A percentile compares a stretch with the other conserved stretches of the same genome.
Conservation (phyloP, 1,140 invertebrate species). For the Oscheius sp. region DNA sequence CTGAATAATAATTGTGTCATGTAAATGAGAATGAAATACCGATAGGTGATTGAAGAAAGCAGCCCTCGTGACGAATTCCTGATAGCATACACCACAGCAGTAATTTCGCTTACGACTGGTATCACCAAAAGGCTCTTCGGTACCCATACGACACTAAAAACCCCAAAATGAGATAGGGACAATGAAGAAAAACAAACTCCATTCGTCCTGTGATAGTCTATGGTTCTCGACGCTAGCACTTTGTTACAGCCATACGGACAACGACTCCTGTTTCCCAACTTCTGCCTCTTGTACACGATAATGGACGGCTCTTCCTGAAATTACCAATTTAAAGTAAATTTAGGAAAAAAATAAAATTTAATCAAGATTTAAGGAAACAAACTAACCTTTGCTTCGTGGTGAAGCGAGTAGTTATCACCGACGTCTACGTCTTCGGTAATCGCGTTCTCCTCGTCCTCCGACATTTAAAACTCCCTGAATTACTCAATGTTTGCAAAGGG, state of each 20-base stretch:
- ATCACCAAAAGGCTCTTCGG: slow-evolving; percentile 10
- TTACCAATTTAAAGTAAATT: not conserved
- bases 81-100: slow-evolving; percentile 20
- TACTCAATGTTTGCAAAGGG: not conserved
- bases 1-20: not conserved
- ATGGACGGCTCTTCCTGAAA: not conserved
- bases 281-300: not conserved
- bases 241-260: slow-evolving; percentile 37
- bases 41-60: slow-evolving; percentile 20
- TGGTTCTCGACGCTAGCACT: slow-evolving; percentile 19
- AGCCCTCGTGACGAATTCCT: slow-evolving; percentile 13
- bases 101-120: slow-evolving; percentile 6
- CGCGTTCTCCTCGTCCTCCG: not conserved
- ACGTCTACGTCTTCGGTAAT: not conserved
- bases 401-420: not conserved
- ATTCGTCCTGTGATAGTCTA: slow-evolving; percentile 34
- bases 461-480: not conserved
- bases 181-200: slow-evolving; percentile 20
- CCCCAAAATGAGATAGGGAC: not conserved
- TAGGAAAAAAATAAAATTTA: slow-evolving; percentile 1
- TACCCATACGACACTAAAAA: slow-evolving; percentile 15
- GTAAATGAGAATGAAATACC: not conserved
- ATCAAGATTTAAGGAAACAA: not conserved
- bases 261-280: not conserved
- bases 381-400: slow-evolving; percentile 1